These are phyloP conservation scores for Lampris megalopsis DNA, from an alignment of 2,113 vertebrate genomes.

Conservation along the genomic window DNA sequence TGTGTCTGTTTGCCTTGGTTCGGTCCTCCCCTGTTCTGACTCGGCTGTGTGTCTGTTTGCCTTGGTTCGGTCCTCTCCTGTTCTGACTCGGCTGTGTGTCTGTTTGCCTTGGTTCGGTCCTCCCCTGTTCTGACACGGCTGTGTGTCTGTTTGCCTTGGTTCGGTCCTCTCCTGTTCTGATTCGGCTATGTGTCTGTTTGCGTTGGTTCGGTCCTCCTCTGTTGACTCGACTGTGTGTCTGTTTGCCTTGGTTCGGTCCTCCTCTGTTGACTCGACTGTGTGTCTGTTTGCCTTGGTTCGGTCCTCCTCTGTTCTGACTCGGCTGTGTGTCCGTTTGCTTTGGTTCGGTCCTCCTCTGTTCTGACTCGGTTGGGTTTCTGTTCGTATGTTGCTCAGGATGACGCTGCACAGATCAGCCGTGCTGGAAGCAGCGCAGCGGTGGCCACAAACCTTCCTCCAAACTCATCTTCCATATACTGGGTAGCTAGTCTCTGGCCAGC, in stretches of 20 bases:
- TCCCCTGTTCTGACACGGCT: too few relatives aligned
- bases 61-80: too few relatives aligned
- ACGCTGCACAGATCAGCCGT: conserved; percentile 78
- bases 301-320: too few relatives aligned
- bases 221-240: too few relatives aligned
- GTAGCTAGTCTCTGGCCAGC: conserved; percentile 45
- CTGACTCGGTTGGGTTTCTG: neutral
- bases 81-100: too few relatives aligned
- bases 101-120: too few relatives aligned
- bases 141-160: too few relatives aligned
- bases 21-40: conserved; percentile 1
- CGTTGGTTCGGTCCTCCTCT: neutral
- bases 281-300: conserved; percentile 22
- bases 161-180: too few relatives aligned
- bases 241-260: too few relatives aligned
- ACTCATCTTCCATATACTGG: conserved; percentile 48
- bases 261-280: conserved; percentile 12
- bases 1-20: neutral
- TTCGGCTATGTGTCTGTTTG: conserved; percentile 34
- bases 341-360: too few relatives aligned
- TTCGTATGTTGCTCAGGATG: conserved; percentile 65
- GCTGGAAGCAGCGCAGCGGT: conserved; percentile 33
- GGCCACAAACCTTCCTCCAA: conserved; percentile 48
- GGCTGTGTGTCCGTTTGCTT: too few relatives aligned
- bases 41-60: too few relatives aligned